Conservation (phyloP, 2,888 invertebrate species). For the Folsomia manolachei region DNA sequence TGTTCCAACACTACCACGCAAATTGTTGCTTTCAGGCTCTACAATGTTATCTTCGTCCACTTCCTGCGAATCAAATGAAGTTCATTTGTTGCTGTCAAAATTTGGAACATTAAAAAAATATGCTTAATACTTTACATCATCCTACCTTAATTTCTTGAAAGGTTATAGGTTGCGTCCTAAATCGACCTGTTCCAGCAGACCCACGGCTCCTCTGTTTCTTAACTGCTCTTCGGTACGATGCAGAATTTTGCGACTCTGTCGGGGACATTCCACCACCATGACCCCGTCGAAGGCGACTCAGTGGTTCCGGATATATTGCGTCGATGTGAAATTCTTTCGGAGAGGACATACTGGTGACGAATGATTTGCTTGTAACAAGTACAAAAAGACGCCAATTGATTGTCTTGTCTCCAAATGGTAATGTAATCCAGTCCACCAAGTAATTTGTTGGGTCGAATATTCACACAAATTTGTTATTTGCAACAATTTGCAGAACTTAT, state of each 20-base stretch:
- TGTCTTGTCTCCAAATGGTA: not conserved
- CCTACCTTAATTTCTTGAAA: slow-evolving; percentile 71
- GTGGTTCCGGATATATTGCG: slow-evolving; percentile 57
- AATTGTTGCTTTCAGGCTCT: slow-evolving; percentile 54
- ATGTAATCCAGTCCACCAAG: not conserved
- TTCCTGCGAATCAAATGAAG: slow-evolving; percentile 59
- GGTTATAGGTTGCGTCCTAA: slow-evolving; percentile 67
- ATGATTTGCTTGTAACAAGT: not conserved
- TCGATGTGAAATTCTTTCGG: slow-evolving; percentile 51
- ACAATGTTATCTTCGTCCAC: slow-evolving; percentile 65
- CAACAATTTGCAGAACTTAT: not conserved
- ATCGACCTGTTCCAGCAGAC: slow-evolving; percentile 46
- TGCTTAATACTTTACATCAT: not conserved
- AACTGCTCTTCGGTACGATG: slow-evolving; percentile 55
- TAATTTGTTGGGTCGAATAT: not conserved
- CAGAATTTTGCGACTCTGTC: slow-evolving; percentile 52
- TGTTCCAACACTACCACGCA: slow-evolving; percentile 55
- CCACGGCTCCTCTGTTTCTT: slow-evolving; percentile 59
- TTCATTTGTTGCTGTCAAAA: no score
- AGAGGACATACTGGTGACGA: slow-evolving; percentile 44
- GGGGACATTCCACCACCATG: slow-evolving; percentile 42
- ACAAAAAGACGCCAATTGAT: not conserved
- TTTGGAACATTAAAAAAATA: not conserved
- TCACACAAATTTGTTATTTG: no score
- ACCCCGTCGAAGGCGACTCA: slow-evolving; percentile 62